Percentiles rank a stretch among this genome's conserved stretches.
Evolutionary conservation across 2,797 vertebrate species (phyloP).

Genomic region (Argya squamiceps): DNA sequence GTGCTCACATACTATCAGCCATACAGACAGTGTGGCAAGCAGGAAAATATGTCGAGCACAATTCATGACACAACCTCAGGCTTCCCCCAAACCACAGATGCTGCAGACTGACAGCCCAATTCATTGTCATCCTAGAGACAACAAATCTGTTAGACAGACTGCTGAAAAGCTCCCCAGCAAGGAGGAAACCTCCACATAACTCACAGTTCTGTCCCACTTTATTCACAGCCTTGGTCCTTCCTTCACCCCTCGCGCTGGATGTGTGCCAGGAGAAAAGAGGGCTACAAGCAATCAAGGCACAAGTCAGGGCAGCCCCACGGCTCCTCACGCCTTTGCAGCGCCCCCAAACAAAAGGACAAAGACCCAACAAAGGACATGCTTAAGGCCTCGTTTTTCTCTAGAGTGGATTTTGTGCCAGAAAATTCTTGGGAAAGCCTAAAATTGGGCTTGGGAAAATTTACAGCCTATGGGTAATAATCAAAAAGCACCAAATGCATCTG

Average conservation of each 20-base stretch:
- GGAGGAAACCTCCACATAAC: not conserved
- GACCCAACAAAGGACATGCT: not conserved
- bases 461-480: not conserved
- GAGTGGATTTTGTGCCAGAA: not conserved
- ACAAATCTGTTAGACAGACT: not conserved
- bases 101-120: not conserved
- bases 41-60: not conserved
- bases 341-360: not conserved
- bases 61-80: not conserved
- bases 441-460: not conserved
- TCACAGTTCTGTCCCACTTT: not conserved
- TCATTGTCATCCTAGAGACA: not conserved
- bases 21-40: not conserved
- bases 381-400: not conserved
- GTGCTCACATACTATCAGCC: not conserved
- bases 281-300: not conserved
- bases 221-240: not conserved
- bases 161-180: not conserved
- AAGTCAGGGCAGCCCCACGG: not conserved
- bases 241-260: not conserved
- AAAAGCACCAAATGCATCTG: not conserved
- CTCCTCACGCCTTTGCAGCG: not conserved
- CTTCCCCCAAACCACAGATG: conserved; percentile 1
- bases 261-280: not conserved
- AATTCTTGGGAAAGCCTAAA: not conserved